Evolutionary conservation across 2,113 vertebrate genomes (phyloP).

Genomic region (Cheilinus undulatus): DNA sequence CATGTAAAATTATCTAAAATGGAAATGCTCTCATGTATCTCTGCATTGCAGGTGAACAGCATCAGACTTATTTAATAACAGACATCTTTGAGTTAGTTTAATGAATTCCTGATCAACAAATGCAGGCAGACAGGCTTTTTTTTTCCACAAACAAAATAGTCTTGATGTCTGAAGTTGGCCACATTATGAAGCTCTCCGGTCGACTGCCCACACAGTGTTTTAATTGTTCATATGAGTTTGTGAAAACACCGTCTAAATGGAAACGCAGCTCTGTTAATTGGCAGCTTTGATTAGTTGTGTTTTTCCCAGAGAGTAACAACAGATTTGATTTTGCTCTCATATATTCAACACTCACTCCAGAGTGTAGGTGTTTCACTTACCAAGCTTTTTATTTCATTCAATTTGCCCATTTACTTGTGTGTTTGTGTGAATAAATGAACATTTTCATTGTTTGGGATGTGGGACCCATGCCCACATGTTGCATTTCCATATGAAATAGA

Average conservation of each 20-base stretch:
- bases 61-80: too few species aligned
- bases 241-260: conserved; percentile 26
- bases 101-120: conserved; percentile 17
- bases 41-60: background rate
- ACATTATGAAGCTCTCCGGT: conserved; percentile 9
- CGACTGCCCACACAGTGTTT: conserved; percentile 30
- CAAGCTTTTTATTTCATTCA: conserved; percentile 20
- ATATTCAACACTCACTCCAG: conserved; percentile 11
- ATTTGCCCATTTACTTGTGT: background rate
- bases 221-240: conserved; percentile 26
- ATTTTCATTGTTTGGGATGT: conserved; percentile 25
- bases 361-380: background rate
- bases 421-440: conserved; percentile 4
- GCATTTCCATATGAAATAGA: conserved; percentile 53
- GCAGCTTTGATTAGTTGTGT: conserved; percentile 10
- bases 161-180: conserved; percentile 25
- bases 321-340: conserved; percentile 17
- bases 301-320: conserved; percentile 6
- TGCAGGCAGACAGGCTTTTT: background rate
- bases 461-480: conserved; percentile 14
- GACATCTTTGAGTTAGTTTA: background rate
- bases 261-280: conserved; percentile 34
- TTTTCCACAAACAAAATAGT: conserved; percentile 18
- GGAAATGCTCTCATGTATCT: conserved; percentile 11
- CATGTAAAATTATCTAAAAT: conserved; percentile 1